Base-by-base conservation (phyloP, 2,888 invertebrate genomes). In the Caenorhabditis sp. region DNA sequence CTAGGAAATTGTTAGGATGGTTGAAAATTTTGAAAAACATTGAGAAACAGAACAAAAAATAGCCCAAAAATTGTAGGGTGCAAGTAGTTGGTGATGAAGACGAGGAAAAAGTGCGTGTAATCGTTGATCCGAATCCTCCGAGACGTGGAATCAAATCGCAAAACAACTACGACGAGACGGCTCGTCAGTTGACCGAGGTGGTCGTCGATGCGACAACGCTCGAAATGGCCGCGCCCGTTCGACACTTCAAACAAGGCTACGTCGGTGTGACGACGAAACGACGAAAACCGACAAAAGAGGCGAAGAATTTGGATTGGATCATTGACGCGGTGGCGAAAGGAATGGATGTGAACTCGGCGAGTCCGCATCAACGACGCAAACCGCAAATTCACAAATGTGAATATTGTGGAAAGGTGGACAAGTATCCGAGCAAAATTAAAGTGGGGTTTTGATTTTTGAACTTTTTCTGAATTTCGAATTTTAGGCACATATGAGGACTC, bases 261-360 rank as follows among this genome's bases (percentile, higher is more conserved):
- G 17, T 54, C 0, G 60, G 67, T 66, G 54, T 31, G 5, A 21
- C 27, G 26, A 43, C 14, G 58, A 31, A 51, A 58, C 19, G 17
- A 55, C 62, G 23, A 60, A 58, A 31, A 31, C 24, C 53, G n/a
- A 65, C 26, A 5, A 73, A 78, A 43, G 50, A 58, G 12, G 62
- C 81, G 10, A 50, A 69, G 19, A 83, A 83, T 58, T 61, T 83
- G n/a, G 84, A 84, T 53, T 84, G 84, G 84, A 81, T 83, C 57
- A 81, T 84, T 61, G 81, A 83, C 57, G 84, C 84, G 14, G 81
- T 85, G 0, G 80, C 85, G 2, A 74, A 77, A 59, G 84, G 85
- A 23, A 59, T 71, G 5, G 80, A 79, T 50, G 80, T 83, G 6
- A 76, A 78, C 37, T 26, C 66, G 14, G 75, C 82, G 10, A 80